Percentiles rank a stretch among this genome's conserved stretches.
These are phyloP conservation scores for Ciconia stormi DNA, from an alignment of 2,113 vertebrate species.

Conservation along the genomic window DNA sequence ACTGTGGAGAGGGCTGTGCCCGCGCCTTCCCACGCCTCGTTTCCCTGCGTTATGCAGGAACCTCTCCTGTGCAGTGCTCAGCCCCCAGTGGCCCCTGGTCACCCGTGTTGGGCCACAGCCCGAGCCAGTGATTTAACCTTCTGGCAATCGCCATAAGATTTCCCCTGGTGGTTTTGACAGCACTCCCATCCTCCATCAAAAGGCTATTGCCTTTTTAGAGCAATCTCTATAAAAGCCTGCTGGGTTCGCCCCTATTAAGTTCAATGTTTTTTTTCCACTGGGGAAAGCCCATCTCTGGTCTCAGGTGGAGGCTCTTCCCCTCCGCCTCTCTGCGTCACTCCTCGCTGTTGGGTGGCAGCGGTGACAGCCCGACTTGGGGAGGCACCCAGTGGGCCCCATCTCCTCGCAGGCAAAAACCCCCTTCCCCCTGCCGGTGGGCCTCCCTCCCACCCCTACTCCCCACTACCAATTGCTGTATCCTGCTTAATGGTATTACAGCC, in stretches of 20 bases:
- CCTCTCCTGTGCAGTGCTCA: not conserved
- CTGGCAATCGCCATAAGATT: not conserved
- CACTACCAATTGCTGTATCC: not conserved
- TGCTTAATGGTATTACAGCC: not conserved
- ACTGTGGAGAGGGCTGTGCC: not conserved
- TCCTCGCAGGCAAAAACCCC: not conserved
- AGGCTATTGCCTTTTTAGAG: not conserved
- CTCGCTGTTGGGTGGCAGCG: fast-evolving
- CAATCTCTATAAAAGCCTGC: not conserved
- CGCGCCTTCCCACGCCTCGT: fast-evolving
- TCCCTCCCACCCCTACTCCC: not conserved
- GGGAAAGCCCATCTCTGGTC: not conserved
- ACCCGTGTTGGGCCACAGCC: not conserved
- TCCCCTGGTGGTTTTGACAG: not conserved
- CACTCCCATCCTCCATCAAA: not conserved
- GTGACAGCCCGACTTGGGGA: fast-evolving
- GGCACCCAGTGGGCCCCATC: not conserved
- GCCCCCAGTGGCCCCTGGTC: too few relatives aligned
- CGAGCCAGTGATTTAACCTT: not conserved
- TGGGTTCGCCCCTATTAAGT: not conserved
- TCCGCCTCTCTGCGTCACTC: fast-evolving
- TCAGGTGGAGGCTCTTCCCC: not conserved
- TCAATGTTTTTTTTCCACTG: fast-evolving
- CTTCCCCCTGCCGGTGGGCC: not conserved
- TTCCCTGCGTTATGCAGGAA: not conserved